phyloP scores from a whole-genome alignment of 1,140 invertebrate genomes.

The Drosophila biarmipes region DNA sequence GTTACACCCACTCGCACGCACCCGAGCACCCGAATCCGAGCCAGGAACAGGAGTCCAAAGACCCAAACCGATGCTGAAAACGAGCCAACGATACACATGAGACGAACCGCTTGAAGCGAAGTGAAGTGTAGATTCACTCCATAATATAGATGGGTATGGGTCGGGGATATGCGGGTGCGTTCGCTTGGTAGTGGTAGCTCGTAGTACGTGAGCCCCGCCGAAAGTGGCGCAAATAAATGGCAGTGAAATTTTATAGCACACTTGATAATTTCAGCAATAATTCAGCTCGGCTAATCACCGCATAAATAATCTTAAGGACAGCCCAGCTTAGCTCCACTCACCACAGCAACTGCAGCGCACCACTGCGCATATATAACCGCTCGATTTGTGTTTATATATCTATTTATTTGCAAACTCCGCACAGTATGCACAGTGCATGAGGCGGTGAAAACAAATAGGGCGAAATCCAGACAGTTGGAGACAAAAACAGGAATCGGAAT shows the following conservation, averaged over 20 bases:
- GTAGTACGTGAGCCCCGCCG: constrained; percentile 55
- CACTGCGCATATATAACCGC: constrained; percentile 27
- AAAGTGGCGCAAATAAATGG: constrained; percentile 74
- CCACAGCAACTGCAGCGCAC: constrained; percentile 7
- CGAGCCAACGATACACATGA: constrained; percentile 65
- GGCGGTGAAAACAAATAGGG: constrained; percentile 34
- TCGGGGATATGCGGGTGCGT: neutral
- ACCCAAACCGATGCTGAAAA: constrained; percentile 15
- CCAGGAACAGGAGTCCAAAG: constrained; percentile 9
- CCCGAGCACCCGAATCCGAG: constrained; percentile 18
- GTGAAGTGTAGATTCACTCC: constrained; percentile 10
- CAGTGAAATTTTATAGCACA: constrained; percentile 79
- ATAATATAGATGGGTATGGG: constrained; percentile 5
- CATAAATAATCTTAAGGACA: constrained; percentile 81
- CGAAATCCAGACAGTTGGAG: neutral
- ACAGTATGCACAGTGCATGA: constrained; percentile 47
- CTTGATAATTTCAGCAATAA: constrained; percentile 82
- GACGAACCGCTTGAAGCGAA: constrained; percentile 31
- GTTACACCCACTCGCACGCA: constrained; percentile 56
- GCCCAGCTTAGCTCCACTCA: constrained; percentile 33
- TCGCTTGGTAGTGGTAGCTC: constrained; percentile 38
- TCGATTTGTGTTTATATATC: constrained; percentile 22
- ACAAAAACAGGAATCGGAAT: constrained; percentile 5
- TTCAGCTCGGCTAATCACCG: constrained; percentile 77
- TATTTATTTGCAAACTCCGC: constrained; percentile 20